phyloP scores from a whole-genome alignment of 2,888 invertebrate genomes.

The Sipha maydis region DNA sequence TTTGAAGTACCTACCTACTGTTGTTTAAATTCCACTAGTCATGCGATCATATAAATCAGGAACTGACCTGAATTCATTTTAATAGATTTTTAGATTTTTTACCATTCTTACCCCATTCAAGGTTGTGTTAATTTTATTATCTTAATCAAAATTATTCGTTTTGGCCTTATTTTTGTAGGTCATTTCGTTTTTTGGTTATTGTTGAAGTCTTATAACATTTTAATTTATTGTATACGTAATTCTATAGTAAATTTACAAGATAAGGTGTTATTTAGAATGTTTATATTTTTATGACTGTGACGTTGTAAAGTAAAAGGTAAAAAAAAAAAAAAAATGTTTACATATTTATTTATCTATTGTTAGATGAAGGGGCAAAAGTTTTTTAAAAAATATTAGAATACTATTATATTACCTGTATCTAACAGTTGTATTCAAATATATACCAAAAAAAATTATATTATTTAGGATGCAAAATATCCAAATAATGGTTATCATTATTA shows the following conservation, averaged over 20 bases:
- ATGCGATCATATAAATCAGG: conserved; percentile 42
- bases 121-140: conserved; percentile 33
- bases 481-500: too few relatives aligned
- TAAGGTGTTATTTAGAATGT: too few relatives aligned
- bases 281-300: neutral
- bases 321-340: too few relatives aligned
- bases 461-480: too few relatives aligned
- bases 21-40: conserved; percentile 47
- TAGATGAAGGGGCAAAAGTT: too few relatives aligned
- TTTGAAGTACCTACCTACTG: neutral
- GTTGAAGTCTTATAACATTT: neutral
- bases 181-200: neutral
- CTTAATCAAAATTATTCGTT: conserved; percentile 15
- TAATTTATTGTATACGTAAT: neutral
- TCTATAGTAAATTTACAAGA: neutral
- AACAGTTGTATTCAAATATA: too few relatives aligned
- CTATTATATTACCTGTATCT: too few relatives aligned
- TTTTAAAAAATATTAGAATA: too few relatives aligned
- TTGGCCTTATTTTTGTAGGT: conserved; percentile 31
- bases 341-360: too few relatives aligned
- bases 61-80: conserved; percentile 55
- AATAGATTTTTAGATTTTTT: conserved; percentile 32
- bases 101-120: neutral
- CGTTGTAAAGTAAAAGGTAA: neutral
- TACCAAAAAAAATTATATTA: too few relatives aligned